Base-by-base conservation (phyloP, 2,888 invertebrate genomes). In the Parelbella ahira region DNA sequence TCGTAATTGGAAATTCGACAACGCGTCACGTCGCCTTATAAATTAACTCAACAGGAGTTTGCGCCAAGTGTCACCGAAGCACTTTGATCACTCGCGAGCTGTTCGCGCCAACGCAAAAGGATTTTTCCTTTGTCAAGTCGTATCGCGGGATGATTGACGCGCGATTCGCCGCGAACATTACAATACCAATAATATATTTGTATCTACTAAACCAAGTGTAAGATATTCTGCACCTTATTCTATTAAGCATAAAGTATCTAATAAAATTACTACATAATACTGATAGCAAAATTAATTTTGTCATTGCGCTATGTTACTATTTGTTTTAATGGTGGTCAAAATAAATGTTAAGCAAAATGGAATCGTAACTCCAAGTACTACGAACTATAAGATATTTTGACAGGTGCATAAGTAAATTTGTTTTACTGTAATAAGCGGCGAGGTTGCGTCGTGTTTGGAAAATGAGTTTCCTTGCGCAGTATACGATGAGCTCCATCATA, bases 81-180 rank as follows among this genome's bases (percentile, higher is more conserved):
- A 61, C 83, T 84, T 84, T 84, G 84, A 84, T 84, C 84, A 73
- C 51, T 66, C 70, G 66, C 68, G 63, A 69, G 3, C 33, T 37
- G 71, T 68, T 71, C 69, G 53, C 53, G 66, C 68, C 63, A 67
- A 36, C 36, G 25, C 38, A 69, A 72, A 80, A 77, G 79, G 80
- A 84, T 83, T 82, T 83, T 83, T 83, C 81, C 80, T 83, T 82
- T 82, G 81, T 82, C 80, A 80, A 66, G 57, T 60, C 61, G 69
- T 66, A 74, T 80, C 79, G 77, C 71, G 66, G 60, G 60, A 79
- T 83, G 84, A 84, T 82, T 84, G 84, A 84, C 84, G 71, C 72
- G 60, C 69, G 77, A 76, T 76, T 75, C 73, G 73, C 68, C 71
- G 53, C 70, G 76, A 74, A 79, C 73, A 77, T 56, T 77, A 74